These are phyloP conservation scores for Herpailurus yagouaroundi DNA, from an alignment of 2,113 vertebrate species.

Conservation along the genomic window DNA sequence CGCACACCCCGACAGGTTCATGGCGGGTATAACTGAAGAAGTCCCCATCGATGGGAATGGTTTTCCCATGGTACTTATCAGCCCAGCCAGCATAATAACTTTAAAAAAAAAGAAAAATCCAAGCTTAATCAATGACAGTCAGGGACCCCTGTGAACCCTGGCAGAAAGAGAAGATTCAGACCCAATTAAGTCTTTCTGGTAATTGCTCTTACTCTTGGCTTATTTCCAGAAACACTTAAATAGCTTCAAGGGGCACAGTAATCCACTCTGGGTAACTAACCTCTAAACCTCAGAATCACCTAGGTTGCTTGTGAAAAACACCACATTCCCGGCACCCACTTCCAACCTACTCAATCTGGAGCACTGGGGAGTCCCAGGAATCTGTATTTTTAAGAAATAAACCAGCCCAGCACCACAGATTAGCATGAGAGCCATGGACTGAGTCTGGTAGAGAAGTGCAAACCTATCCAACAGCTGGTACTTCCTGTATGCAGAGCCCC, in stretches of 20 bases:
- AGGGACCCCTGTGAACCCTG: background rate
- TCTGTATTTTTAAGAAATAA: background rate
- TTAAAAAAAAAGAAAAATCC: conserved; percentile 70
- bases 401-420: background rate
- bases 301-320: background rate
- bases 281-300: background rate
- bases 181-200: background rate
- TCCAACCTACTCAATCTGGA: background rate
- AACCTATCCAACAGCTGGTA: background rate
- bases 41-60: conserved; percentile 95
- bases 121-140: background rate
- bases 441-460: background rate
- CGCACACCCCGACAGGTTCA: conserved; percentile 96
- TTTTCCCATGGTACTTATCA: conserved; percentile 97
- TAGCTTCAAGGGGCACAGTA: background rate
- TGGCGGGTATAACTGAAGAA: conserved; percentile 97
- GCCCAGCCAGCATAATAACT: conserved; percentile 98
- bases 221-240: background rate
- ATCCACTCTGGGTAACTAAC: background rate
- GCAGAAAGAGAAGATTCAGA: background rate
- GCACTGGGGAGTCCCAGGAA: background rate
- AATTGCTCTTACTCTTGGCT: background rate
- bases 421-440: background rate
- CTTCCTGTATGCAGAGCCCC: background rate
- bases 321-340: background rate